Evolutionary conservation across 2,113 vertebrate genomes (phyloP), one percentile per base, ranked within the genome.

Genomic region (Peromyscus leucopus): DNA sequence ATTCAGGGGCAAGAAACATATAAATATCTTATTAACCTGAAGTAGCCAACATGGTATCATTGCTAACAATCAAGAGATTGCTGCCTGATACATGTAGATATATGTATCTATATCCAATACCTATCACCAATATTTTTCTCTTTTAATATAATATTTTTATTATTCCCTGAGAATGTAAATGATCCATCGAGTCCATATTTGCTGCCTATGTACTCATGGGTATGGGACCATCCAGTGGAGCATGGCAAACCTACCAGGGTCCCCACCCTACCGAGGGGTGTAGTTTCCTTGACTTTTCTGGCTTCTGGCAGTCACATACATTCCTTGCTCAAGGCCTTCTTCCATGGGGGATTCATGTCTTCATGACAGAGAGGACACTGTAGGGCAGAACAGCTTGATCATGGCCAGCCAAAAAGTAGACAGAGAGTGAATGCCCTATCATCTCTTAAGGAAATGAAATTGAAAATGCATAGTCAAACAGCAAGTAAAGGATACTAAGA

Each of bases 1-100:
- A 59, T 95, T 83, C 46, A 93, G 26, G 26, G 57, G 28, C n/a
- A 90, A 96, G 72, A 83, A 42, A 42, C 9, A 76, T 12, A 96
- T 82, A 83, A 48, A 39, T 39, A 16, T 39, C 85, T 93, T 78
- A 76, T 84, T 86, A 61, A 93, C 89, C 79, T 10, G 61, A 90
- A 85, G 13, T 39, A 85, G 21, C 8, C 65, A 92, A 63, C 36
- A 88, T 79, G 78, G 71, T 48, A 87, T 75, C 26, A 59, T 28
- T 74, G n/a, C 8, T 89, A 16, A 13, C 36, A 69, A 71, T 71
- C 48, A 39, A 89, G 69, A 15, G 22, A 16, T 74, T 57, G 15
- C 36, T 59, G 36, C 7, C 69, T 89, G 36, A 39, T 57, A 48
- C 84, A 57, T 28, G 57, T n/a, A 57, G 48, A 39, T 33, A 33